A percentile compares a stretch with the other conserved stretches of the same genome.
phyloP scores from a whole-genome alignment of 2,888 invertebrate species.

The Nemapogon koenigi region DNA sequence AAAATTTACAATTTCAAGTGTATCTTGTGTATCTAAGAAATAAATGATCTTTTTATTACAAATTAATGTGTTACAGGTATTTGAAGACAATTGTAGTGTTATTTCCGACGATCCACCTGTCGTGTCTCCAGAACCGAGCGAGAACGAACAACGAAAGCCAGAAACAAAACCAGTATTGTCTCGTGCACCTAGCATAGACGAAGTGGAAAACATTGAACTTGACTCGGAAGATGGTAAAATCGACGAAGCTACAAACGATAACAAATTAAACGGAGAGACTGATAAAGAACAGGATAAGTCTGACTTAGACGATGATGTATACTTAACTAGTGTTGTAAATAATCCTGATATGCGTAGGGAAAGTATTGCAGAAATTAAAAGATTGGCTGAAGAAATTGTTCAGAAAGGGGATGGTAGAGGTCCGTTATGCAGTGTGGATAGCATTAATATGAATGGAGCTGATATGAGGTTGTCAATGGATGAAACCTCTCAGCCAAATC shows the following conservation, averaged over 20 bases:
- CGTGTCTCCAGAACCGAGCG: slow-evolving; percentile 56
- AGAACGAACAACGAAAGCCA: slow-evolving; percentile 28
- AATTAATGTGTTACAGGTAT: slow-evolving; percentile 44
- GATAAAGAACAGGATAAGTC: slow-evolving; percentile 44
- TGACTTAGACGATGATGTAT: slow-evolving; percentile 45
- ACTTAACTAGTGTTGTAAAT: slow-evolving; percentile 47
- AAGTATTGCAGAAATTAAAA: slow-evolving; percentile 56
- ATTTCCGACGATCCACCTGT: slow-evolving; percentile 61
- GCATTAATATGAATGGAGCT: slow-evolving; percentile 43
- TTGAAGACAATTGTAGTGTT: slow-evolving; percentile 64
- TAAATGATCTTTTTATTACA: no score
- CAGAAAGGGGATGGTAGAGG: slow-evolving; percentile 55
- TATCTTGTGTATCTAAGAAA: no score
- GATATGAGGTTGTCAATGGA: slow-evolving; percentile 41
- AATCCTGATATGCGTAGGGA: slow-evolving; percentile 55
- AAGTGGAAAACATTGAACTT: slow-evolving; percentile 50
- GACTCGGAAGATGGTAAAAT: slow-evolving; percentile 29
- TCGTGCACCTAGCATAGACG: slow-evolving; percentile 56
- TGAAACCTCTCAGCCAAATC: slow-evolving; percentile 27
- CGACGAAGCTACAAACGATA: slow-evolving; percentile 33
- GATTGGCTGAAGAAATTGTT: slow-evolving; percentile 53
- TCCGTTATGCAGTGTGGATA: slow-evolving; percentile 49
- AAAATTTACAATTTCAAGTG: no score
- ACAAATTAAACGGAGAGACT: slow-evolving; percentile 59
- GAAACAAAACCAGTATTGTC: slow-evolving; percentile 44